Conservation (phyloP, 2,113 vertebrate species). For the Rhinichthys klamathensis region DNA sequence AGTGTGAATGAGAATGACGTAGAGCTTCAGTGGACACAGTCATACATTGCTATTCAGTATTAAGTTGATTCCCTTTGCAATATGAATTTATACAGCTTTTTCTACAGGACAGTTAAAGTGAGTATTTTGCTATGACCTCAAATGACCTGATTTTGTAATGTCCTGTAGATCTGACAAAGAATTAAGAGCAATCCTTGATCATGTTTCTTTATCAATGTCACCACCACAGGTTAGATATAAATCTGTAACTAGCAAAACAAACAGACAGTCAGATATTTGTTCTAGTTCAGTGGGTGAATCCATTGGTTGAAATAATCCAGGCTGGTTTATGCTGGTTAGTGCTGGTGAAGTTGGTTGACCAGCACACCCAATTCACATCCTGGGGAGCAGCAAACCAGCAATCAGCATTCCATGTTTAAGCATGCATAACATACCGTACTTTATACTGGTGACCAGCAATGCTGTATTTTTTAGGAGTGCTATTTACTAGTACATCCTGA, state of each 20-base stretch:
- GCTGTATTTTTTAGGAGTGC: background rate
- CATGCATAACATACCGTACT: no score
- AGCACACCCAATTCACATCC: no score
- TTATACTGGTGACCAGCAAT: background rate
- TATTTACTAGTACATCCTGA: background rate
- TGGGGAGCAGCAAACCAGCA: no score
- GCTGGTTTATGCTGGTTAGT: no score
- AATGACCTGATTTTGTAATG: background rate
- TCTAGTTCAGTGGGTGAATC: background rate
- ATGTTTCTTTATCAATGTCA: background rate
- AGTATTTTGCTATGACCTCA: background rate
- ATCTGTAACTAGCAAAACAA: background rate
- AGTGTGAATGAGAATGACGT: background rate
- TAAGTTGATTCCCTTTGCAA: background rate
- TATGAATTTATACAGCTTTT: background rate
- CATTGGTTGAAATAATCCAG: background rate
- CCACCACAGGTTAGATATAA: background rate
- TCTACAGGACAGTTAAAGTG: background rate
- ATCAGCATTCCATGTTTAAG: no score
- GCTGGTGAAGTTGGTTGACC: no score
- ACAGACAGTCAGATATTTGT: background rate
- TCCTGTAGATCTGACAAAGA: background rate
- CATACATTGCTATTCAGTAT: background rate
- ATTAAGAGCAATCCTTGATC: no score
- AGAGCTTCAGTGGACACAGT: background rate